Conservation (phyloP, 64 coral and sea anemone genomes). For the Montipora capricornis region DNA sequence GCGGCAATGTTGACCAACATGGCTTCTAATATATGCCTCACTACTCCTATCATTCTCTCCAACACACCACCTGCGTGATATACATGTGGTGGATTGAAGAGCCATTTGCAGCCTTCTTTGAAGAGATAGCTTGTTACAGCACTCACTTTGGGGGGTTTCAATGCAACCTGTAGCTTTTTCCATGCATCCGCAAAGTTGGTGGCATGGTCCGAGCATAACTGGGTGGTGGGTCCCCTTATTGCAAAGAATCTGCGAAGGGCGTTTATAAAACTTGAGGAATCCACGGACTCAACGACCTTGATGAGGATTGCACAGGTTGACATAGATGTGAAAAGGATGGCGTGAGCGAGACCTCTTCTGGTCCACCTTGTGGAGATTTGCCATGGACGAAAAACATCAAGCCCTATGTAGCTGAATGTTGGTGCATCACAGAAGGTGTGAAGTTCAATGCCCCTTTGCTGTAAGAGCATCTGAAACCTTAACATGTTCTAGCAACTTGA, state of each 20-base stretch:
- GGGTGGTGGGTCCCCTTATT: conserved; percentile 24
- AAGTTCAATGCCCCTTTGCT: background rate
- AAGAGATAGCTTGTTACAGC: conserved; percentile 18
- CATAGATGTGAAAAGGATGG: conserved; percentile 68
- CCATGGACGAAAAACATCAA: conserved; percentile 47
- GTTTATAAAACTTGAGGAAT: conserved; percentile 62
- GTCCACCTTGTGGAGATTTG: conserved; percentile 23
- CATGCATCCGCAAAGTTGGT: background rate
- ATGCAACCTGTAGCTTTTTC: conserved; percentile 21
- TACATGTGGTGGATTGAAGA: conserved; percentile 53
- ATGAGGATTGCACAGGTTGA: conserved; percentile 26
- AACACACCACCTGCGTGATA: conserved; percentile 40
- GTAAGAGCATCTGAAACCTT: background rate
- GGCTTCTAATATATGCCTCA: conserved; percentile 8
- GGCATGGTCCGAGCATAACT: conserved; percentile 49
- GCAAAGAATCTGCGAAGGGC: conserved; percentile 58
- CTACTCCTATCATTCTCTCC: conserved; percentile 62
- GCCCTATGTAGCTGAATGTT: conserved; percentile 50
- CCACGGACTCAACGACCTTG: background rate
- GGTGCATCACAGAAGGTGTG: conserved; percentile 36
- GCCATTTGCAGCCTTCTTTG: conserved; percentile 30
- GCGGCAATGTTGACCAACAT: conserved; percentile 32
- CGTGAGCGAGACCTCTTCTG: conserved; percentile 40
- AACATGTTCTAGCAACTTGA: background rate
- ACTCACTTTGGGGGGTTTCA: background rate